Base-by-base conservation (phyloP, 2,113 vertebrate species). In the Delphinapterus leucas region DNA sequence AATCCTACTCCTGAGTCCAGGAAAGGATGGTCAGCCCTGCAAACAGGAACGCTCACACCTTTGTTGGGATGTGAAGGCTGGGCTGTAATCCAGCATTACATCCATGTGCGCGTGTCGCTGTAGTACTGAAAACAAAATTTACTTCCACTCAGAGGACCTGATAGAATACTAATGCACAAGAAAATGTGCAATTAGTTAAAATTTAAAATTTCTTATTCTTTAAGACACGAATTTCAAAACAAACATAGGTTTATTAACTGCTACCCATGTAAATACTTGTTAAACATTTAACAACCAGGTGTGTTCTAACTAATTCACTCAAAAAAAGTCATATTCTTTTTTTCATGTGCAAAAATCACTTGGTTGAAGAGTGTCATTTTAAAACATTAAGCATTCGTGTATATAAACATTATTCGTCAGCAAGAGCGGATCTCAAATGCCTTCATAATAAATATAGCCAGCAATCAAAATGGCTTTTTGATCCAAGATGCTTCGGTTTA, bases 211-310 rank as follows among this genome's bases (percentile, higher is more conserved):
- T 47, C 71, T 28, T 68, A 25, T 87, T 71, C 25, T n/a, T 85
- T 85, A 80, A 92, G 73, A 88, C 63, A 21, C 81, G 25, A 81
- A 8, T 84, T 95, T 53, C 74, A 97, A 95, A 80, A 60, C 67
- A 93, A 76, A 88, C 20, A 12, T 6, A 47, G 14, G 5, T 67
- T 87, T 79, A 84, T 81, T 94, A 92, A 95, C 77, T 44, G 33
- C 11, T 81, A 74, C 36, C 23, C 61, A 81, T 11, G 5, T 67
- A 84, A 87, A 86, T 84, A 88, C 11, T 41, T 90, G 60, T 38
- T 85, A 67, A 93, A 90, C 11, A 44, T 71, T 97, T 93, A 93
- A 65, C 49, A 84, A 73, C 14, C 65, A 95, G 61, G 23, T 61
- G 63, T 92, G 20, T 33, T 21, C 61, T 87, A 44, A 58, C 63